phyloP scores from a whole-genome alignment of 2,797 vertebrate genomes.

The Ciconia nigra region DNA sequence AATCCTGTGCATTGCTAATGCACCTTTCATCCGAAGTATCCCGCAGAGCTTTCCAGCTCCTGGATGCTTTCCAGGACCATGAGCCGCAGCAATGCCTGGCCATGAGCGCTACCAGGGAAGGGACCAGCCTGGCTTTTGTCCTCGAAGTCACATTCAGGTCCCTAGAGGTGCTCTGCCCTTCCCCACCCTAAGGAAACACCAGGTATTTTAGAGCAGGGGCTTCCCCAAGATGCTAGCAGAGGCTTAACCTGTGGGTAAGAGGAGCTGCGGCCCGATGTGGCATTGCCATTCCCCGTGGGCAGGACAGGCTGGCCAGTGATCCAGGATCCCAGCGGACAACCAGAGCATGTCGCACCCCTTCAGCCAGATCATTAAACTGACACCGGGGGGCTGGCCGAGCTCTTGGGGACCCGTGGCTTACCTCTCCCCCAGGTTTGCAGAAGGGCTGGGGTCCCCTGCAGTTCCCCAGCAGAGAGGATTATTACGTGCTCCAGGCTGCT shows the following conservation, averaged over 20 bases:
- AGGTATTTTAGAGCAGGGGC: background rate
- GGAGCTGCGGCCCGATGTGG: background rate
- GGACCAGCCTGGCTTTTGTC: background rate
- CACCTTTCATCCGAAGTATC: background rate
- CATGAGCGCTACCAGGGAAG: background rate
- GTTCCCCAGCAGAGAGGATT: background rate
- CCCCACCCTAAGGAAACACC: background rate
- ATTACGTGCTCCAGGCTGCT: background rate
- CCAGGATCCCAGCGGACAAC: background rate
- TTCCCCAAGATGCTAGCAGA: background rate
- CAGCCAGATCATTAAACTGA: no score
- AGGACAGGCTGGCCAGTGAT: background rate
- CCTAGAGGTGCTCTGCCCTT: background rate
- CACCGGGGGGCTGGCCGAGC: accelerated
- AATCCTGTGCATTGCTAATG: constrained; percentile 5
- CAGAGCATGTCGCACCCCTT: background rate
- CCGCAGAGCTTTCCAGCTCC: background rate
- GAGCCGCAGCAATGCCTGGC: background rate
- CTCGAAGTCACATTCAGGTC: background rate
- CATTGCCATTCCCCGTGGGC: background rate
- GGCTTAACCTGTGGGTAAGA: background rate
- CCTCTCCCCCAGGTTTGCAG: background rate
- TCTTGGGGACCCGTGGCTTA: background rate
- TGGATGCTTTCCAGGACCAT: background rate
- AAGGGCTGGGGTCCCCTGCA: background rate